Evolutionary conservation across 2,888 invertebrate species (phyloP).

Genomic region (Hydroisotoma schaefferi): DNA sequence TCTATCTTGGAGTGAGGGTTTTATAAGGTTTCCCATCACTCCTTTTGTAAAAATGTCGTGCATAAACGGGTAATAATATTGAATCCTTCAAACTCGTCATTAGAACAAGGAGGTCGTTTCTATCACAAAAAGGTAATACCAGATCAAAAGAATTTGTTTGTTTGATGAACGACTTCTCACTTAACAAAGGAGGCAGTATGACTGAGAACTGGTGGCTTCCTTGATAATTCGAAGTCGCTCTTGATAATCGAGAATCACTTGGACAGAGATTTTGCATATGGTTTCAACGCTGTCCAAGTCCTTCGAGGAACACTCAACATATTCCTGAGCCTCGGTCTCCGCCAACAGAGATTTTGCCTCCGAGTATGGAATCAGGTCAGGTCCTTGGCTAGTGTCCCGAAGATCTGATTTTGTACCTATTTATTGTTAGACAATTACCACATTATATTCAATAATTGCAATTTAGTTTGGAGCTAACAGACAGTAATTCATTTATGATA

Average conservation of each 20-base stretch:
- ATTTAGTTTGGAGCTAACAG: neutral
- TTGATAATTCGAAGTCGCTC: conserved; percentile 17
- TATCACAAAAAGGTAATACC: too few species aligned
- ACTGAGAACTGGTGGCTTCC: conserved; percentile 22
- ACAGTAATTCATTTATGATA: neutral
- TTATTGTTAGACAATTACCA: neutral
- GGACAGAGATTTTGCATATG: conserved; percentile 17
- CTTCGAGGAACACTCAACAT: conserved; percentile 27
- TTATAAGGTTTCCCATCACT: too few species aligned
- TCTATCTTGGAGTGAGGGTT: too few species aligned
- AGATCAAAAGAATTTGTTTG: too few species aligned
- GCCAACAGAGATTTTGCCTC: neutral
- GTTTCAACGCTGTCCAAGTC: conserved; percentile 24
- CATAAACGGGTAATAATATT: too few species aligned
- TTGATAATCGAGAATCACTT: conserved; percentile 22
- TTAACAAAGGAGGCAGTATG: conserved; percentile 22
- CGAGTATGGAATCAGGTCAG: conserved; percentile 19
- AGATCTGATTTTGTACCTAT: conserved; percentile 26
- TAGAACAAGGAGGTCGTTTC: too few species aligned
- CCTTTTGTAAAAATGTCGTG: too few species aligned
- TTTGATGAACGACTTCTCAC: neutral
- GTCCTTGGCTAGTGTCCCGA: conserved; percentile 21
- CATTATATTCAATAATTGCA: neutral
- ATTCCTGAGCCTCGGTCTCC: conserved; percentile 21
- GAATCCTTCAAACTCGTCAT: too few species aligned